Evolutionary conservation across 2,888 invertebrate species (phyloP).

Genomic region (Panopea generosa): DNA sequence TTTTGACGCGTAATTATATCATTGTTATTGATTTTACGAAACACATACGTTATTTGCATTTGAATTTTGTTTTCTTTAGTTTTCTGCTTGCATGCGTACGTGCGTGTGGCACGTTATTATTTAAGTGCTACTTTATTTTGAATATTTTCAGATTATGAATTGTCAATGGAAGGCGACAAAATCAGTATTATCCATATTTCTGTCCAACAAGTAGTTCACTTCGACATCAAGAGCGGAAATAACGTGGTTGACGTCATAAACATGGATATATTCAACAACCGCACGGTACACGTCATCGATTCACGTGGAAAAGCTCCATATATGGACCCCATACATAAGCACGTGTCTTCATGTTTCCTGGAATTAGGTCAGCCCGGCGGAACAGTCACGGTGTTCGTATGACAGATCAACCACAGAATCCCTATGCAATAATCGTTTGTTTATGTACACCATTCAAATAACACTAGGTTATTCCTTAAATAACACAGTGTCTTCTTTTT

Average conservation of each 20-base stretch:
- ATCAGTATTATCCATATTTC: constrained; percentile 1
- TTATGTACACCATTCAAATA: too few relatives aligned
- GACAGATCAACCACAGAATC: too few relatives aligned
- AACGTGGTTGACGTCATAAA: constrained; percentile 47
- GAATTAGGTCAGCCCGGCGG: constrained; percentile 35
- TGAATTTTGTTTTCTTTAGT: too few relatives aligned
- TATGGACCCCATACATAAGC: constrained; percentile 12
- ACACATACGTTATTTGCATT: too few relatives aligned
- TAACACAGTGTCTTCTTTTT: too few relatives aligned
- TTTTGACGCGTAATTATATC: too few relatives aligned
- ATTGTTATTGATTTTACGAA: too few relatives aligned
- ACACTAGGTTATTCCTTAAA: too few relatives aligned
- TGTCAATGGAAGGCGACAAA: constrained; percentile 2
- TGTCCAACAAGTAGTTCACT: constrained; percentile 33
- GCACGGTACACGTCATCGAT: constrained; percentile 44
- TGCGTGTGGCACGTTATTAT: too few relatives aligned
- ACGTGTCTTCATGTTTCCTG: constrained; percentile 27
- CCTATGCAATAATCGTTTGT: too few relatives aligned
- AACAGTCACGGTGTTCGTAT: constrained; percentile 26
- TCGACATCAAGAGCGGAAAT: constrained; percentile 4
- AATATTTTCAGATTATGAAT: constrained; percentile 53
- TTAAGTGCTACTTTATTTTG: too few relatives aligned
- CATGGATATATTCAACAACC: constrained; percentile 23
- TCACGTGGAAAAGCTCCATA: constrained; percentile 18
- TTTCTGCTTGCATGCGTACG: too few relatives aligned